These are phyloP conservation scores for Siderastrea siderea DNA, from an alignment of 92 coral and sea anemone species.

Conservation along the genomic window DNA sequence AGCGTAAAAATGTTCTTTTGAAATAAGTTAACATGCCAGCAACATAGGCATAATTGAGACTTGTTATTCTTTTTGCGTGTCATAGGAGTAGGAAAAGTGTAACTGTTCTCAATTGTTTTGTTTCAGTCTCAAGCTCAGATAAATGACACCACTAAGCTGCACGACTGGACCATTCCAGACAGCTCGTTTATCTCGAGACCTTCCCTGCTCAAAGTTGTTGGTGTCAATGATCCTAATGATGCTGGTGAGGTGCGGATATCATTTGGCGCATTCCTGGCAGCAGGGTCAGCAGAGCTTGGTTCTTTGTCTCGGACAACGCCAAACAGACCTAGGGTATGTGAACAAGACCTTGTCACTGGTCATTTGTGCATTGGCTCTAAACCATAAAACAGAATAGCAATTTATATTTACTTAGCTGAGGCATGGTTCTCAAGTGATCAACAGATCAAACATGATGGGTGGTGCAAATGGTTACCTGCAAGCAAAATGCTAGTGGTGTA, in stretches of 20 bases:
- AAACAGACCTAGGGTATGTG: constrained; percentile 89
- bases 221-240: constrained; percentile 90
- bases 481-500: no score
- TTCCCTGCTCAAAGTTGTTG: constrained; percentile 79
- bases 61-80: no score
- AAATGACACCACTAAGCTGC: constrained; percentile 25
- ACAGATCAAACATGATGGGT: no score
- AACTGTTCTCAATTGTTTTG: not conserved
- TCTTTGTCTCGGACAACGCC: constrained; percentile 72
- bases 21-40: no score
- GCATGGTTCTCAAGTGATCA: no score
- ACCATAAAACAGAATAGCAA: no score
- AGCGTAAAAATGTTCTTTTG: no score
- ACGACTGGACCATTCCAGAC: constrained; percentile 92
- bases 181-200: constrained; percentile 60
- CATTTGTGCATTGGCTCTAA: not conserved
- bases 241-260: constrained; percentile 94
- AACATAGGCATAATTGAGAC: no score
- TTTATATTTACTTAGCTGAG: no score
- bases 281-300: constrained; percentile 92
- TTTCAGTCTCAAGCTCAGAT: constrained; percentile 24
- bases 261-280: constrained; percentile 87
- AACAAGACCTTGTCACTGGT: not conserved
- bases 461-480: no score
- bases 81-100: not conserved